Evolutionary conservation across 2,888 invertebrate species (phyloP), one percentile per base, ranked within the genome.

Genomic region (Ecdyonurus torrentis): DNA sequence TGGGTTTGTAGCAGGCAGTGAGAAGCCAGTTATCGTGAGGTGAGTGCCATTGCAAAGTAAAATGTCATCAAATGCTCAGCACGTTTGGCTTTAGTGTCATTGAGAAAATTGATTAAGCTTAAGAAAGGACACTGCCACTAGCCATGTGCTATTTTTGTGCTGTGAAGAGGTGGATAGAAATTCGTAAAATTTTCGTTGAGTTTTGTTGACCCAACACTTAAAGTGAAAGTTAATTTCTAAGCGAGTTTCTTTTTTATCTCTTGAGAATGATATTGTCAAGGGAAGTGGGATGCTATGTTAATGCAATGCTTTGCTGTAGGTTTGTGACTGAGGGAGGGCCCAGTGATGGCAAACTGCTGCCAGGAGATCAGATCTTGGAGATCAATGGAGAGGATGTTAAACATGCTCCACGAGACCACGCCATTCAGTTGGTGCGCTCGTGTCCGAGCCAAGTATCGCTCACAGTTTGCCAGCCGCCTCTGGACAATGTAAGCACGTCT

Each of bases 1-100:
- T 73, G 95, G 95, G 1, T 95, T 95, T 75, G 94, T 95, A n/a
- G 94, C 94, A 1, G 94, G 95, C 18, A 91, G 91, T 52, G 93
- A 95, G 74, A 84, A 86, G 70, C 95, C 95, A 0, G 94, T 94
- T 60, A 87, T 94, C 64, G 93, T 95, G 23, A 82, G 95, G 75
- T 75, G 68, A 67, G 68, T n/a, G n/a, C n/a, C n/a, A n/a, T n/a
- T n/a, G n/a, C n/a, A n/a, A n/a, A n/a, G n/a, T n/a, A n/a, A n/a
- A n/a, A n/a, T n/a, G n/a, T n/a, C n/a, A n/a, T n/a, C n/a, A n/a
- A n/a, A n/a, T n/a, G n/a, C n/a, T n/a, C n/a, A n/a, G n/a, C n/a
- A n/a, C n/a, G n/a, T n/a, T n/a, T n/a, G n/a, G n/a, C n/a, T n/a
- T n/a, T n/a, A n/a, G n/a, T n/a, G n/a, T n/a, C n/a, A n/a, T n/a